Evolutionary conservation across 1,140 invertebrate species (phyloP).

Genomic region (Oreohelix idahoensis): DNA sequence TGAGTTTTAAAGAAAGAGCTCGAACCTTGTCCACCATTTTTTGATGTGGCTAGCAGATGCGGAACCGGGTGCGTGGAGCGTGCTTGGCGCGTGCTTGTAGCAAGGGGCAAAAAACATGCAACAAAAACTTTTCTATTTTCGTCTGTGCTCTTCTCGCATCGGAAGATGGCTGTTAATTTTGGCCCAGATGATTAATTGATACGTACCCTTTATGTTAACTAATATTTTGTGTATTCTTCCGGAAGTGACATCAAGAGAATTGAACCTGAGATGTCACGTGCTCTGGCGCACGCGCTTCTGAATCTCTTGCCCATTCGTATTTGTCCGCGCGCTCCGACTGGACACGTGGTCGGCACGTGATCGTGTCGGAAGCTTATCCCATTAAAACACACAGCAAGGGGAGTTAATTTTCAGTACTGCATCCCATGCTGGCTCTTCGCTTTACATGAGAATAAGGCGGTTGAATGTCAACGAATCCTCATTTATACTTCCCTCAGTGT

Average conservation of each 20-base stretch:
- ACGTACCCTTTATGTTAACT: conserved; percentile 28
- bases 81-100: background rate
- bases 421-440: conserved; percentile 1
- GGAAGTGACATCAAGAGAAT: conserved; percentile 28
- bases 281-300: background rate
- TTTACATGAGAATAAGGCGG: background rate
- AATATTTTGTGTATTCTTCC: conserved; percentile 33
- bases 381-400: conserved; percentile 38
- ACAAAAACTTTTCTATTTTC: background rate
- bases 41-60: background rate
- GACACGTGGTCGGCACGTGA: conserved; percentile 33
- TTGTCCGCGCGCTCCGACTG: conserved; percentile 13
- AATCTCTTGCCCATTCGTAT: conserved; percentile 8
- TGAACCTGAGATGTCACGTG: background rate
- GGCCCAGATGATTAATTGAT: conserved; percentile 37
- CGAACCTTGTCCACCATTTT: background rate
- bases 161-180: conserved; percentile 26
- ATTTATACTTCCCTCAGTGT: background rate
- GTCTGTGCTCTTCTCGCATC: background rate
- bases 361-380: conserved; percentile 26
- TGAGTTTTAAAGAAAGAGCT: background rate
- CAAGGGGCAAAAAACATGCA: background rate
- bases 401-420: conserved; percentile 30
- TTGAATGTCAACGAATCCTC: background rate
- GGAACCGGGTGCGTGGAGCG: background rate